Conservation (phyloP, 2,888 invertebrate genomes). For the Anorthoa munda region DNA sequence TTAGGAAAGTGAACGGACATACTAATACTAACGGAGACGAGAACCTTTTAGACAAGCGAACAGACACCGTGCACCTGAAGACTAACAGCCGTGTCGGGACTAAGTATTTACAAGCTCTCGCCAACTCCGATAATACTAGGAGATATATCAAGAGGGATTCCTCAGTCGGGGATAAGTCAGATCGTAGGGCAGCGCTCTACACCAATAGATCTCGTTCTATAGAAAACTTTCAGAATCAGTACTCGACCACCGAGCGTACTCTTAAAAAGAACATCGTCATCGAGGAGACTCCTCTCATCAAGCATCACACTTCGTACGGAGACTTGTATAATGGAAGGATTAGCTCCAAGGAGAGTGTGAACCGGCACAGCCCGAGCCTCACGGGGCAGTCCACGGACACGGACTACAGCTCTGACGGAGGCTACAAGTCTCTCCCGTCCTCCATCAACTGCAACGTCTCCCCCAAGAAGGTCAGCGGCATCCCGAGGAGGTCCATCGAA, state of each 20-base stretch:
- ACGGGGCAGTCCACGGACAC: conserved; percentile 89
- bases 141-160: conserved; percentile 85
- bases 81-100: conserved; percentile 88
- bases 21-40: conserved; percentile 75
- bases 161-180: conserved; percentile 82
- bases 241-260: conserved; percentile 75
- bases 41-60: conserved; percentile 69
- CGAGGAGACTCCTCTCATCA: conserved; percentile 81
- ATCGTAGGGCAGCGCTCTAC: conserved; percentile 78
- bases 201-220: conserved; percentile 87
- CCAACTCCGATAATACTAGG: conserved; percentile 78
- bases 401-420: conserved; percentile 89
- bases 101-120: conserved; percentile 87
- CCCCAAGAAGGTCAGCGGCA: conserved; percentile 88
- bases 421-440: conserved; percentile 89
- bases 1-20: conserved; percentile 83
- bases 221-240: conserved; percentile 87
- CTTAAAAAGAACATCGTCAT: conserved; percentile 78
- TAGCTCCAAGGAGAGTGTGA: conserved; percentile 86
- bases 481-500: conserved; percentile 87
- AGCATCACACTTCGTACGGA: conserved; percentile 88
- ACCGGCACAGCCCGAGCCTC: conserved; percentile 85
- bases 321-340: conserved; percentile 87
- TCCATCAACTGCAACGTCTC: conserved; percentile 86
- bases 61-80: conserved; percentile 81